Evolutionary conservation across 2,797 vertebrate species (phyloP).

Genomic region (Anguilla obscura): DNA sequence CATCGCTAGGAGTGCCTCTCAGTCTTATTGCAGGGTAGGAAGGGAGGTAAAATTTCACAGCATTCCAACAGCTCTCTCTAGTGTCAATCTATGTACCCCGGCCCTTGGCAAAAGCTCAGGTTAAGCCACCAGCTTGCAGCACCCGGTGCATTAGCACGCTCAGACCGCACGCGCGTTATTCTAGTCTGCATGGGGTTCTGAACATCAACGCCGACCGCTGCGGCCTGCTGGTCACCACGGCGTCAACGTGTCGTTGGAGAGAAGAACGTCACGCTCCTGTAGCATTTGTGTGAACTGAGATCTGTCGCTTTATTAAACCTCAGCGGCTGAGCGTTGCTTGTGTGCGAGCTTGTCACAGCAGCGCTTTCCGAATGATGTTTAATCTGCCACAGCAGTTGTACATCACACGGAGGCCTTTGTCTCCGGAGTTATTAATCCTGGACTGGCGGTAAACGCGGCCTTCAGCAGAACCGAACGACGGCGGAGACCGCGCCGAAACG

Average conservation of each 20-base stretch:
- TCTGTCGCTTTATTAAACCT: neutral
- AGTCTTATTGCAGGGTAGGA: neutral
- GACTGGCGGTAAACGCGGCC: neutral
- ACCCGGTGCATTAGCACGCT: neutral
- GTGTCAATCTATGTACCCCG: neutral
- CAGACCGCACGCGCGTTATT: neutral
- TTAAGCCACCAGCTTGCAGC: neutral
- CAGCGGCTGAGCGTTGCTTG: neutral
- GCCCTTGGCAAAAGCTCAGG: neutral
- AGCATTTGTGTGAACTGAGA: neutral
- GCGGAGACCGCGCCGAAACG: neutral
- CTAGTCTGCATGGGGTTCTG: neutral
- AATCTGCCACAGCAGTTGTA: neutral
- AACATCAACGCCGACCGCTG: neutral
- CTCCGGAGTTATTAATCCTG: constrained; percentile 1
- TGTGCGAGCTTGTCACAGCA: neutral
- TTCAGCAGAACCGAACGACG: neutral
- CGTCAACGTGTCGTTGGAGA: neutral
- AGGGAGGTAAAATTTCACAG: neutral
- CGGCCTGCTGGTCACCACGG: neutral
- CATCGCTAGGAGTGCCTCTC: neutral
- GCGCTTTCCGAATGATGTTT: neutral
- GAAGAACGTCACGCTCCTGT: neutral
- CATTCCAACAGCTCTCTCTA: constrained; percentile 14
- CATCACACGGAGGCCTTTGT: neutral